phyloP scores from a whole-genome alignment of 2,113 vertebrate species.

The Spizaetus ornatus region DNA sequence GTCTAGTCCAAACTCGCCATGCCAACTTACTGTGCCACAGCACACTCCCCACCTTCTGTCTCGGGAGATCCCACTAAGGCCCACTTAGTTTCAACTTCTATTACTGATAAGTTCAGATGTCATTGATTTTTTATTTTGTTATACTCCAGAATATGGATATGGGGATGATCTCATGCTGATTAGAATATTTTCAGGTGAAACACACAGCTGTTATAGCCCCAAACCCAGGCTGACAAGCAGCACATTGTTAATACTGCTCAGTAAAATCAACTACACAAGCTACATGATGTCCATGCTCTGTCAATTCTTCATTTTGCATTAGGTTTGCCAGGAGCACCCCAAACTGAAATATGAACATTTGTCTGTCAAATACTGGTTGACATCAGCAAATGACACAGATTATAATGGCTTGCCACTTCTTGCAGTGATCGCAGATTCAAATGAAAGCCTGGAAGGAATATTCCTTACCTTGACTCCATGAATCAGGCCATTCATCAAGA shows the following conservation, averaged over 20 bases:
- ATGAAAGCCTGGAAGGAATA: neutral
- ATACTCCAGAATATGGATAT: neutral
- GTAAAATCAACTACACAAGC: neutral
- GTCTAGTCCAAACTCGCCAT: neutral
- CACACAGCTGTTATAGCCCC: neutral
- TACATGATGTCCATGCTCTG: neutral
- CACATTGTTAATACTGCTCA: neutral
- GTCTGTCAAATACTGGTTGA: neutral
- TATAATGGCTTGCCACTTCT: neutral
- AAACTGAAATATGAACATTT: neutral
- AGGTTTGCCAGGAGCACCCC: neutral
- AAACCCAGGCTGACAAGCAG: neutral
- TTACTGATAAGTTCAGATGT: neutral
- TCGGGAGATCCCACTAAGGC: neutral
- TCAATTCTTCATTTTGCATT: neutral
- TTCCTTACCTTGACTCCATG: conserved; percentile 87
- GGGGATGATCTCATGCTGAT: neutral
- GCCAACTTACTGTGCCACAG: neutral
- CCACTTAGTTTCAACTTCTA: rapidly evolving
- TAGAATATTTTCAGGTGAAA: neutral
- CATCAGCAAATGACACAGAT: neutral
- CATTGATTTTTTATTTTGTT: neutral
- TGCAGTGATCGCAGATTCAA: neutral
- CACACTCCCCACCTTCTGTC: neutral
- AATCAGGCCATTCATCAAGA: conserved; percentile 92